Evolutionary conservation across 2,797 vertebrate genomes (phyloP), one percentile per base, ranked within the genome.

Genomic region (Gadopsis marmoratus): DNA sequence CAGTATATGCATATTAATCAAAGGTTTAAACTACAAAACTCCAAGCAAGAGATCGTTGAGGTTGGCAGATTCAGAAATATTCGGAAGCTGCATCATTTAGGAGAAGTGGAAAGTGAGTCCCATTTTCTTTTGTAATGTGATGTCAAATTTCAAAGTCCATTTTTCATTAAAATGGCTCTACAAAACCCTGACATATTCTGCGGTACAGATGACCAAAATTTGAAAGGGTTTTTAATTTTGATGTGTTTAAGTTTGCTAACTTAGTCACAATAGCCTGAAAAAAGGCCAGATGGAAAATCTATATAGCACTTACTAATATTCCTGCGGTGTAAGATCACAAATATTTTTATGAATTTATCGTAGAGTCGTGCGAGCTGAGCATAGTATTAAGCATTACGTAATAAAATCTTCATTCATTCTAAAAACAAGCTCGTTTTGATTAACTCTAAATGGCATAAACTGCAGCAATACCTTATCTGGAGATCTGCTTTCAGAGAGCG

Each of bases 61-160:
- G 29, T 6, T 48, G 29, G 41, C 53, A 35, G 43, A 47, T 10
- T 59, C 31, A 47, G 59, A 23, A 59, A 71, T 59, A 47, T 71
- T 71, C 53, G 47, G 29, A 70, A 11, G 26, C 29, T 33, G 29
- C 35, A 4, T 59, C 37, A 51, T 23, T 51, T n/a, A n/a, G n/a
- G n/a, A 51, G n/a, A 55, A 68, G 37, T 41, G 50, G 35, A 70
- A 35, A 58, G 55, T 35, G 39, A 48, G 9, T 19, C 14, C 14
- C 13, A 5, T 71, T 71, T 48, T 71, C 31, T 39, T 71, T 50
- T 71, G 69, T 58, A 55, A 35, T 41, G 33, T 55, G 37, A 56
- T 56, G 35, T 29, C n/a, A 47, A 17, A 19, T 17, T 45, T 45
- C 16, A 45, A 19, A 19, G 45, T 19, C 17, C 11, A 9, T 41